Conservation (phyloP, 2,113 vertebrate species). For the Onychostoma macrolepis region DNA sequence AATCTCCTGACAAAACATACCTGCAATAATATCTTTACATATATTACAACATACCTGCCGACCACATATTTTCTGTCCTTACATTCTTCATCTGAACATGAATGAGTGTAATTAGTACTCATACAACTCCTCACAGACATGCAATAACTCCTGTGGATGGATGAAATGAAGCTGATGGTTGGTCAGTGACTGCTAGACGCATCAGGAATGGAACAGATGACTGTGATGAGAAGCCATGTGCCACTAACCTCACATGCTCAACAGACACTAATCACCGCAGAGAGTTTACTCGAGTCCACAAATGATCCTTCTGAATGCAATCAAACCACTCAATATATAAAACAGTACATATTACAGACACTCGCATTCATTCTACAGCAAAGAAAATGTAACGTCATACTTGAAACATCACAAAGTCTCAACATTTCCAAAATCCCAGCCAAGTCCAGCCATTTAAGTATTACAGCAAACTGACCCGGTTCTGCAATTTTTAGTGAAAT, state of each 20-base stretch:
- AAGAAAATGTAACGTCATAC: neutral
- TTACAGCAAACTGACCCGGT: conserved; percentile 38
- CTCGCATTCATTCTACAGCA: neutral
- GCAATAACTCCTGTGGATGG: neutral
- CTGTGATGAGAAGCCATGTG: neutral
- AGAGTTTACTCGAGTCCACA: neutral
- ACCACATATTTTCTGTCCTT: neutral
- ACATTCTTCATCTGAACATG: neutral
- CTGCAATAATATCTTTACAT: too few relatives aligned
- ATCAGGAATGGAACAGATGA: neutral
- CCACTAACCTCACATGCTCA: neutral
- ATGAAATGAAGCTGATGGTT: neutral
- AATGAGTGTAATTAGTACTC: neutral
- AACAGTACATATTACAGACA: neutral
- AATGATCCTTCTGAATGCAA: neutral
- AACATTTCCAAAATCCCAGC: neutral
- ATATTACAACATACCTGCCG: too few relatives aligned
- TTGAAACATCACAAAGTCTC: neutral
- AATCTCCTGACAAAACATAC: neutral
- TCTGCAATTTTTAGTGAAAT: conserved; percentile 1
- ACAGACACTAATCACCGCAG: neutral
- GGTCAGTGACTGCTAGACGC: neutral
- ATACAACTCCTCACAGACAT: neutral
- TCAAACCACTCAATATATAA: neutral
- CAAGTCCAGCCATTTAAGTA: neutral